These are phyloP conservation scores for Hydrotaea diabolus DNA, from an alignment of 2,888 invertebrate genomes.

Conservation along the genomic window DNA sequence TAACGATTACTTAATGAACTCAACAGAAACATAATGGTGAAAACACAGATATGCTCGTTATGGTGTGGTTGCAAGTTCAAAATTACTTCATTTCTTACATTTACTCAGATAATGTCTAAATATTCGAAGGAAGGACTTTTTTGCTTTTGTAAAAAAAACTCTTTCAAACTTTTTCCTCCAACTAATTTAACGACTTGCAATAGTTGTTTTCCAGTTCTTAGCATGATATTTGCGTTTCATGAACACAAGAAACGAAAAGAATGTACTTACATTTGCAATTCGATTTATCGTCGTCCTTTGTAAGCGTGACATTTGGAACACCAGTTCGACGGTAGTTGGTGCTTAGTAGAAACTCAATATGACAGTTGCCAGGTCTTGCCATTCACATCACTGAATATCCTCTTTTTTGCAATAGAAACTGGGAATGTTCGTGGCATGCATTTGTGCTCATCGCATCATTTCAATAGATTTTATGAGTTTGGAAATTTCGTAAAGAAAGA, in stretches of 20 bases:
- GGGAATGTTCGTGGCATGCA: too few species aligned
- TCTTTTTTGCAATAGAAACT: neutral
- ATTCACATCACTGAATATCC: neutral
- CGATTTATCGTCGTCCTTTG: conserved; percentile 17
- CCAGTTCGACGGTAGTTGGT: conserved; percentile 12
- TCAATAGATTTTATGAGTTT: too few species aligned
- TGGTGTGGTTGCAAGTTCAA: too few species aligned
- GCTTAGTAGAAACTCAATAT: neutral
- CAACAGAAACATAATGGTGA: too few species aligned
- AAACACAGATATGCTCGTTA: too few species aligned
- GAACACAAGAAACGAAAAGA: conserved; percentile 30
- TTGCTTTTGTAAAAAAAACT: too few species aligned
- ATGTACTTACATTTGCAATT: conserved; percentile 28
- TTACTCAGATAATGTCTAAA: too few species aligned
- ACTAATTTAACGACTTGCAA: conserved; percentile 28
- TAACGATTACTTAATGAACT: too few species aligned
- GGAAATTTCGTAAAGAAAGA: too few species aligned
- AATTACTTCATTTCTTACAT: too few species aligned
- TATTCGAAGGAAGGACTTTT: too few species aligned
- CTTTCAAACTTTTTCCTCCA: neutral
- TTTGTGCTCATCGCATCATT: too few species aligned
- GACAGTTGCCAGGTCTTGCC: neutral
- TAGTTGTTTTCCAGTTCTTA: conserved; percentile 47
- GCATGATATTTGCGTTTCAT: neutral
- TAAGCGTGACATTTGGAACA: conserved; percentile 11